These are phyloP conservation scores for Bubo scandiacus DNA, from an alignment of 2,113 vertebrate genomes.

Conservation along the genomic window DNA sequence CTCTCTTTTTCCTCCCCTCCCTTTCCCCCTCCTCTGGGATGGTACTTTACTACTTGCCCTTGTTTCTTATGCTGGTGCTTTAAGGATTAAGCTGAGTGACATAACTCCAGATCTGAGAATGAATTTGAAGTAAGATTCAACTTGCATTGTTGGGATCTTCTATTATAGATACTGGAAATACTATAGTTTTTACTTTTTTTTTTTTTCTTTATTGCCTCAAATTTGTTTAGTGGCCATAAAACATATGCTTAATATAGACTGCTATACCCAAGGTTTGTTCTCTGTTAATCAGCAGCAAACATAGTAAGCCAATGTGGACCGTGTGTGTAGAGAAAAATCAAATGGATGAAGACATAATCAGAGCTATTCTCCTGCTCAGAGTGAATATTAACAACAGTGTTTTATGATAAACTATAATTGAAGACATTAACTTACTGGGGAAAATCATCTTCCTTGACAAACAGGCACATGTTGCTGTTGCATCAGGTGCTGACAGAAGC, in stretches of 20 bases:
- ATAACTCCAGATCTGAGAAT: neutral
- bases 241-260: neutral
- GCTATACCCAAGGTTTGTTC: neutral
- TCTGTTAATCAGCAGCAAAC: neutral
- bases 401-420: constrained; percentile 38
- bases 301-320: neutral
- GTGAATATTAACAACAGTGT: constrained; percentile 24
- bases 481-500: constrained; percentile 1
- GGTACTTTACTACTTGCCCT: neutral
- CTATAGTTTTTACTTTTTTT: neutral
- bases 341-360: constrained; percentile 16
- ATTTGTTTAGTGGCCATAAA: neutral
- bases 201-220: neutral
- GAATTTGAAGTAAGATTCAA: neutral
- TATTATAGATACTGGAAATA: neutral
- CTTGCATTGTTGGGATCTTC: neutral
- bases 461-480: neutral
- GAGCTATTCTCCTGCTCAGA: constrained; percentile 10
- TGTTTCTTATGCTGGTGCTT: neutral
- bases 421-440: neutral
- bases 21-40: neutral
- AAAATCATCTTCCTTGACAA: constrained; percentile 12
- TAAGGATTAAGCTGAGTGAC: neutral
- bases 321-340: neutral
- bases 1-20: neutral